These are phyloP conservation scores for Catharus ustulatus DNA, from an alignment of 2,797 vertebrate species.

Conservation along the genomic window DNA sequence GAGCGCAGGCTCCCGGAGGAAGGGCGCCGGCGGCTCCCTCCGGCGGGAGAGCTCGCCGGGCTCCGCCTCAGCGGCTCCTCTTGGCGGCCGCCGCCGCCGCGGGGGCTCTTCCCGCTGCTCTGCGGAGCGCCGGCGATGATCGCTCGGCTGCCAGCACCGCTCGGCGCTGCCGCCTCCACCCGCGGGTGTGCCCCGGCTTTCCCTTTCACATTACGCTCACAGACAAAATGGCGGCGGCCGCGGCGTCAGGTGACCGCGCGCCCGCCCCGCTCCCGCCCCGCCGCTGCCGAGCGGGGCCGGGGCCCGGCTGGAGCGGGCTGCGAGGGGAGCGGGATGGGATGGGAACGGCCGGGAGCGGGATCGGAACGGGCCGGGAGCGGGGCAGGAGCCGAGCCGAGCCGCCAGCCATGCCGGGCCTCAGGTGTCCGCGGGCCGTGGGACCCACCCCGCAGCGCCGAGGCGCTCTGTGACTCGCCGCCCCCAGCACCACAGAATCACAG, in stretches of 20 bases:
- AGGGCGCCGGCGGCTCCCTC: background rate
- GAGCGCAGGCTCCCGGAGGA: background rate
- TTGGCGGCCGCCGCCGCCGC: background rate
- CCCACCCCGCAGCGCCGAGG: background rate
- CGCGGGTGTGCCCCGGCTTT: background rate
- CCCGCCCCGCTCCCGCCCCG: background rate
- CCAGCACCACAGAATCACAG: background rate
- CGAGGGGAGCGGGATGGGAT: background rate
- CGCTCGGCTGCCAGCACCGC: conserved; percentile 75
- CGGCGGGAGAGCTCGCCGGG: background rate
- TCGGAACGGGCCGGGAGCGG: background rate
- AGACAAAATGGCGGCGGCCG: conserved; percentile 62
- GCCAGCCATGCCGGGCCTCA: background rate
- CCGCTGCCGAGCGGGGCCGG: background rate
- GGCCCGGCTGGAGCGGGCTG: background rate
- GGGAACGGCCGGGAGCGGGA: background rate
- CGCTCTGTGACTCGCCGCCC: background rate
- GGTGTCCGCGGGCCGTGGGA: background rate
- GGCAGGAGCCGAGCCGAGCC: background rate
- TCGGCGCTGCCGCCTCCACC: background rate
- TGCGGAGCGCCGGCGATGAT: conserved; percentile 52
- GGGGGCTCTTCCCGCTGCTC: background rate
- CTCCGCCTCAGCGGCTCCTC: background rate
- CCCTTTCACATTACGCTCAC: conserved; percentile 49
- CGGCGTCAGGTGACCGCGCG: conserved; percentile 31